Base-by-base conservation (phyloP, 2,888 invertebrate genomes). In the Boloria selene region DNA sequence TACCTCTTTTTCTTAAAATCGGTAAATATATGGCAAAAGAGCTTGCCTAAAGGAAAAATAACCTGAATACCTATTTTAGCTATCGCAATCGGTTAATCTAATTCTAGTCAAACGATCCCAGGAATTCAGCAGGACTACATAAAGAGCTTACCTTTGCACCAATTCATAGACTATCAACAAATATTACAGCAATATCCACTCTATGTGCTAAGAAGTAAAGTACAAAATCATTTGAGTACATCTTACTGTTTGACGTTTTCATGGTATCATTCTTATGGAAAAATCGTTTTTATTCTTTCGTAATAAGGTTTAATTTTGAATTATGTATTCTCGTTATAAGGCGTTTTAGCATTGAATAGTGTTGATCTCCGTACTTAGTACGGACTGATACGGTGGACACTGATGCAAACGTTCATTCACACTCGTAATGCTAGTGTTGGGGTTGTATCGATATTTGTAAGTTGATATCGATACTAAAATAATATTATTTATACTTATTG, bases 391-490 rank as follows among this genome's bases (percentile, higher is more conserved):
- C 90, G 84, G 83, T 72, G 72, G 76, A 76, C 85, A 88, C 88
- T 82, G 81, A 83, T 81, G 86, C 84, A 87, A 77, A 79, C 82
- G 83, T 86, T 86, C 89, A 90, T 88, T 86, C 87, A 87, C 86
- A 85, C 83, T 85, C 74, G 79, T 75, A 74, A 73, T 70, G 45
- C 42, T 85, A 87, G 85, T 75, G 88, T 75, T 78, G 88, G 69
- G 1, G 0, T 14, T 45, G 3, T 52, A 45, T 58, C 64, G 64
- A 64, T 64, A n/a, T 4, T 13, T 50, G 13, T 45, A 31, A n/a
- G 16, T 38, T n/a, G 26, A 16, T 31, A 53, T n/a, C 16, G 14
- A n/a, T n/a, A n/a, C 4, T 47, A n/a, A 47, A n/a, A 47, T 47
- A 47, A 18, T 56, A 14, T n/a, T 56, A 22, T 22, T 45, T 45